Percentiles rank a stretch among this genome's conserved stretches.
Evolutionary conservation across 2,888 invertebrate genomes (phyloP).

Genomic region (Philereme transversata): DNA sequence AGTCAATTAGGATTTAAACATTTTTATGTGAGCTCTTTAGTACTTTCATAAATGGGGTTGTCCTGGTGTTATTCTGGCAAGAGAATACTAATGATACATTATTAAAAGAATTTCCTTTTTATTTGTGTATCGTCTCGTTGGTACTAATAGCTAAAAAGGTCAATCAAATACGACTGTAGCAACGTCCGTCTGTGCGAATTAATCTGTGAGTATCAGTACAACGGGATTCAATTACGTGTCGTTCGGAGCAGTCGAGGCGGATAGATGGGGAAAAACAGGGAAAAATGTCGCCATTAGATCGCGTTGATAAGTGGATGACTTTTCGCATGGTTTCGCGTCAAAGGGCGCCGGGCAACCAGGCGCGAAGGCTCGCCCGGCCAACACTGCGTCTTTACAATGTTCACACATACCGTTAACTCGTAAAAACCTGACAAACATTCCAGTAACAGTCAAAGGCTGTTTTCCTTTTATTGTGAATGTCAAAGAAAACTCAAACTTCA

Average conservation of each 20-base stretch:
- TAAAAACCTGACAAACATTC: conserved; percentile 14
- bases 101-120: not conserved
- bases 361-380: conserved; percentile 49
- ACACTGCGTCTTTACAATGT: conserved; percentile 31
- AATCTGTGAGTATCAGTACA: conserved; percentile 67
- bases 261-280: conserved; percentile 78
- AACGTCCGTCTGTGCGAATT: conserved; percentile 63
- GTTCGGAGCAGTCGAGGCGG: conserved; percentile 69
- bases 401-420: conserved; percentile 5
- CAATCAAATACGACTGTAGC: conserved; percentile 17
- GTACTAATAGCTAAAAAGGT: conserved; percentile 6
- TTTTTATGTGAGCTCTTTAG: too few relatives aligned
- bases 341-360: conserved; percentile 69
- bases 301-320: conserved; percentile 80
- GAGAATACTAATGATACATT: not conserved
- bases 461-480: conserved; percentile 2
- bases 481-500: not conserved
- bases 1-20: conserved; percentile 1
- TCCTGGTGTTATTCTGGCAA: not conserved
- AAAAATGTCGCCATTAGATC: conserved; percentile 80
- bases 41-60: not conserved
- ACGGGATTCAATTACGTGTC: conserved; percentile 79
- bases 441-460: conserved; percentile 12
- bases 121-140: not conserved
- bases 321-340: conserved; percentile 79